Base-by-base conservation (phyloP, 2,113 vertebrate species). In the Lasiurus borealis region DNA sequence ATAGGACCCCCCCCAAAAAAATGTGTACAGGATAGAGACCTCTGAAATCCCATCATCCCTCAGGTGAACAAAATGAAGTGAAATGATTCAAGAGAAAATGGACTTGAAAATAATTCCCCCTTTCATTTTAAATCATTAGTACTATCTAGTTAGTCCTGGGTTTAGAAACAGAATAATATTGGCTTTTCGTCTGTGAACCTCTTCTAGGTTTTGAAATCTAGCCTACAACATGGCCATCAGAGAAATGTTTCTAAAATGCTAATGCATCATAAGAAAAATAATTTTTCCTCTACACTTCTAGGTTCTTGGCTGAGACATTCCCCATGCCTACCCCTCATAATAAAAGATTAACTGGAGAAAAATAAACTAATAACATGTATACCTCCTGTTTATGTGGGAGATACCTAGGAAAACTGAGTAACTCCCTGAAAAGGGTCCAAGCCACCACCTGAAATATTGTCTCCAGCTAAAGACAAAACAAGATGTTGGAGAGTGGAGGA, bases 191-290 rank as follows among this genome's bases (percentile, higher is more conserved):
- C 36, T n/a, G 36, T 71, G n/a, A 71, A 78, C 72, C 6, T 75
- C 46, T 29, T 90, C 69, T 78, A 40, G 46, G 36, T 76, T 89
- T 68, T 84, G 71, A 84, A 66, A 76, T 89, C 23, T 94, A 77
- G 59, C 23, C 59, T 86, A 46, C 40, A 85, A 62, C 50, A 76
- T 75, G 50, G 36, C 48, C 27, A 76, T 57, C 36, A 54, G 31
- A 83, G 29, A 54, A 40, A 44, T 89, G 23, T 64, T 86, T 86
- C 36, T 46, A 87, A 87, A 87, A 72, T 50, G 52, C 11, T 80
- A 18, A 36, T 21, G 2, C 44, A 34, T 34, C 8, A 15, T 72
- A 52, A 34, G 13, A 80, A 90, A 90, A 75, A n/a, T 73, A 84
- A 18, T 40, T 73, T 76, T 85, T 19, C 46, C 25, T 64, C 69